These are phyloP conservation scores for Sitta europaea DNA, from an alignment of 2,113 vertebrate species.

Conservation along the genomic window DNA sequence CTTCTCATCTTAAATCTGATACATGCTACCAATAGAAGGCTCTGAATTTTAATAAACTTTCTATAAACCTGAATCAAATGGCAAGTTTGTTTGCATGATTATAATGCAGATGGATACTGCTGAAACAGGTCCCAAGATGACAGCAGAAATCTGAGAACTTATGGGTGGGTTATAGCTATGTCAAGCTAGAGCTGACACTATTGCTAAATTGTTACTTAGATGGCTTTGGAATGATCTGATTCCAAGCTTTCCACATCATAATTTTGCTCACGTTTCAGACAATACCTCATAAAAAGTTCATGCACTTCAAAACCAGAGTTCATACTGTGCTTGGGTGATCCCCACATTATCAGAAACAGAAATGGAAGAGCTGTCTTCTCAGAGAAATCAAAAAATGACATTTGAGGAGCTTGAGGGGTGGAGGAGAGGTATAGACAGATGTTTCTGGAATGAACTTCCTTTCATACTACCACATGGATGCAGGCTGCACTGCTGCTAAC, in stretches of 20 bases:
- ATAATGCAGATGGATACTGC: not conserved
- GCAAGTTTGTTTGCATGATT: not conserved
- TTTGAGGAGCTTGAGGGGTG: not conserved
- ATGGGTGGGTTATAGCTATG: not conserved
- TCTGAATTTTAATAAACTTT: not conserved
- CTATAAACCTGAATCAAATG: not conserved
- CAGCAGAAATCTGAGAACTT: not conserved
- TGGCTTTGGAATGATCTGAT: not conserved
- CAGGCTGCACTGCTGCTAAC: not conserved
- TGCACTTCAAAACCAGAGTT: not conserved
- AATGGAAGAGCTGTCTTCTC: not conserved
- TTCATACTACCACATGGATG: not conserved
- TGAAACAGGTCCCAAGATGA: not conserved
- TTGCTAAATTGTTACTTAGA: not conserved
- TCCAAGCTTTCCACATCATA: not conserved
- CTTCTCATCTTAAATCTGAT: not conserved
- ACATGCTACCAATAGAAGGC: not conserved
- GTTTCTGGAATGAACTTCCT: not conserved
- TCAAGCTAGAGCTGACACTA: not conserved
- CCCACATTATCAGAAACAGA: not conserved
- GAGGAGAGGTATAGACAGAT: not conserved
- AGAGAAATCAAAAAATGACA: not conserved
- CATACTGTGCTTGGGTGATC: not conserved
- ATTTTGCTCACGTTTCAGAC: not conserved
- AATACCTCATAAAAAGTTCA: not conserved